phyloP scores from a whole-genome alignment of 2,113 vertebrate genomes.

The Elephas maximus region DNA sequence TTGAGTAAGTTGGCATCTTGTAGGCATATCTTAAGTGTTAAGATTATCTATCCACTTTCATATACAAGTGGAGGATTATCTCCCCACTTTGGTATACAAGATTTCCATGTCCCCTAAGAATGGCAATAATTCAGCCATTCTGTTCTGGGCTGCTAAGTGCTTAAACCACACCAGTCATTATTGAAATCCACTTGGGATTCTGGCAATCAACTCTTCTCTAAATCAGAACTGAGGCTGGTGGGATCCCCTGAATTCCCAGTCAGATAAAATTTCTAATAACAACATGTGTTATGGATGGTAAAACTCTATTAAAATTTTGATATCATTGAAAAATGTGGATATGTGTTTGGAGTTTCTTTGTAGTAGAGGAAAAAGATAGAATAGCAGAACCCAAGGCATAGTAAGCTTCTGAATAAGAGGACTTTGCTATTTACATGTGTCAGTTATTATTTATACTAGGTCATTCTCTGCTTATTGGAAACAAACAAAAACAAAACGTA shows the following conservation, averaged over 20 bases:
- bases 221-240: background rate
- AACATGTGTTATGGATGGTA: background rate
- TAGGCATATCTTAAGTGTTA: background rate
- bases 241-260: slow-evolving; percentile 8
- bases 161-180: slow-evolving; percentile 45
- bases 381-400: background rate
- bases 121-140: slow-evolving; percentile 20
- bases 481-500: slow-evolving; percentile 45
- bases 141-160: background rate
- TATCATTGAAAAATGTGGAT: background rate
- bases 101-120: slow-evolving; percentile 48
- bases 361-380: background rate
- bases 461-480: slow-evolving; percentile 21
- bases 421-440: background rate
- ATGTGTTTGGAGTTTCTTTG: background rate
- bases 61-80: slow-evolving; percentile 51
- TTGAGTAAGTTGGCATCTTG: background rate
- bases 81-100: slow-evolving; percentile 22
- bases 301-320: background rate
- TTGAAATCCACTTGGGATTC: slow-evolving; percentile 35
- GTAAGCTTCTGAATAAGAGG: background rate
- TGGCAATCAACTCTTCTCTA: background rate
- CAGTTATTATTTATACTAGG: background rate
- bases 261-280: background rate
- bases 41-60: slow-evolving; percentile 38